These are phyloP conservation scores for Trigoniulus corallinus DNA, from an alignment of 1,140 invertebrate species.

Conservation along the genomic window DNA sequence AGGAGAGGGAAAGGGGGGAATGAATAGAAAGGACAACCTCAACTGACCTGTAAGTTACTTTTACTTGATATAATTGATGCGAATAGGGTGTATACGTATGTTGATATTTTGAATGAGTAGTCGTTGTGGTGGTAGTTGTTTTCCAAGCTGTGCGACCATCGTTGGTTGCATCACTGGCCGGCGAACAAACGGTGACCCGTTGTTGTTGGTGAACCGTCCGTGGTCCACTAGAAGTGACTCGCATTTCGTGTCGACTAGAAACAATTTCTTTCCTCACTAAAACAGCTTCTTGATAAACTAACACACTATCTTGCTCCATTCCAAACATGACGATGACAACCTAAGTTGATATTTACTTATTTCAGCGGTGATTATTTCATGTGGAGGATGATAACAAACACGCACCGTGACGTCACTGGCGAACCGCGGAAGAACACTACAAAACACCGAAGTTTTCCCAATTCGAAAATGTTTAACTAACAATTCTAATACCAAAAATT, in stretches of 20 bases:
- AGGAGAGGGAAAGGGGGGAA: too few species aligned
- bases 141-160: too few species aligned
- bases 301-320: conserved; percentile 12
- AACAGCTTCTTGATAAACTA: conserved; percentile 14
- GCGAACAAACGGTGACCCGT: background rate
- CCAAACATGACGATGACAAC: conserved; percentile 10
- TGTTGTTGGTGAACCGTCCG: too few species aligned
- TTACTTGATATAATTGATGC: background rate
- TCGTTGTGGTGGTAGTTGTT: too few species aligned
- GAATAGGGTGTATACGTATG: background rate
- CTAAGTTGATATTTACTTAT: background rate
- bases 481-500: too few species aligned
- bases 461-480: too few species aligned
- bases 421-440: too few species aligned
- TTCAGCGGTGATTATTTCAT: background rate
- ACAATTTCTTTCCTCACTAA: conserved; percentile 4
- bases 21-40: too few species aligned
- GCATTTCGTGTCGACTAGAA: background rate
- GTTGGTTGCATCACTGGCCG: background rate
- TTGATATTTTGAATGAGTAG: too few species aligned
- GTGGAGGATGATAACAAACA: too few species aligned
- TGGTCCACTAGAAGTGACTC: background rate
- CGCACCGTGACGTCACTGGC: background rate
- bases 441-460: too few species aligned
- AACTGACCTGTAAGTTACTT: background rate